Base-by-base conservation (phyloP, 2,113 vertebrate genomes). In the Casuarius casuarius region DNA sequence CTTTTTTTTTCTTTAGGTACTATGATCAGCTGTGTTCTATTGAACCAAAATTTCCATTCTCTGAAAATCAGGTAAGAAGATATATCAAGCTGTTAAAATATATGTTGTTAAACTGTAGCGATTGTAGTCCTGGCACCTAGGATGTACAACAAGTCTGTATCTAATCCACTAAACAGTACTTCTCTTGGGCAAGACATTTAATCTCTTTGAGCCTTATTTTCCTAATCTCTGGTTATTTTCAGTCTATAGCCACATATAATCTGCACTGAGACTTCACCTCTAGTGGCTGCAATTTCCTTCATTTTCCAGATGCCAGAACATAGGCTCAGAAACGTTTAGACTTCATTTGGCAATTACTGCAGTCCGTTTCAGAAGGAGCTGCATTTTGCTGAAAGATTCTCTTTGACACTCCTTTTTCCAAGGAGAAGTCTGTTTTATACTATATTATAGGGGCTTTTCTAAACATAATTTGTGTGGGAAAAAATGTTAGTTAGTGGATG, bases 31-130 rank as follows among this genome's bases (percentile, higher is more conserved):
- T 99, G 63, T 99, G 99, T 98, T 95, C 99, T 52, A 98, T 99
- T 63, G 99, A 99, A 95, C 99, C 99, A 65, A 99, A 99, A 97
- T 99, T 99, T 95, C 99, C 99, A 67, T 99, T 99, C 98, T 98
- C 98, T 95, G 99, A 99, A 98, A 99, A 99, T 97, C 99, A 99
- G 98, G 99, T 99, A 98, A 98, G 97, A 62, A 12, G 19, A 52
- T 12, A 48, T 31, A 20, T 7, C 49, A 66, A 54, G 46, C 9
- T 8, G 28, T 26, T n/a, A 83, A 76, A 26, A n/a, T 67, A 71
- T 73, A 26, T 42, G 31, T 9, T 44, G 21, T 21, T 66, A 40
- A 44, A 82, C 22, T 40, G 72, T 80, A 38, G 73, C 5, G 33
- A 10, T 52, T 12, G 25, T 38, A 31, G 29, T 75, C 12, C 1